phyloP scores from a whole-genome alignment of 2,113 vertebrate species.

The Chloroceryle aenea region DNA sequence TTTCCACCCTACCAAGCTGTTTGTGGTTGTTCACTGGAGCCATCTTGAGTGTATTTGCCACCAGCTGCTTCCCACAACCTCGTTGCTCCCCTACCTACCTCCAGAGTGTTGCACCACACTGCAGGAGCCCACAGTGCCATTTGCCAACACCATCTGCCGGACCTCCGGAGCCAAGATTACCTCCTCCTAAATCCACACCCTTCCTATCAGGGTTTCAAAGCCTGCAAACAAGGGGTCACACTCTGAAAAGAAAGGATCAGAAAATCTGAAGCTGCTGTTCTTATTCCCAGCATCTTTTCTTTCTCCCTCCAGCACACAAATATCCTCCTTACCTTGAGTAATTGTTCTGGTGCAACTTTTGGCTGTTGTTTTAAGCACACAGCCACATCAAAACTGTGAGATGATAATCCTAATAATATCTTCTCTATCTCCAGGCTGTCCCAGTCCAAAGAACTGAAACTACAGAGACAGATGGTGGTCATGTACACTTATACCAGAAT shows the following conservation, averaged over 20 bases:
- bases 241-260: not conserved
- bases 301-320: not conserved
- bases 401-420: not conserved
- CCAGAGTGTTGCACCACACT: conserved; percentile 13
- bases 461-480: not conserved
- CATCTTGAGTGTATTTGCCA: conserved; percentile 15
- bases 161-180: conserved; percentile 19
- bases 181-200: conserved; percentile 23
- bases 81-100: conserved; percentile 12
- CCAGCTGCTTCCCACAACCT: conserved; percentile 34
- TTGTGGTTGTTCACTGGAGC: conserved; percentile 4
- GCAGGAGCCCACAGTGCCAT: conserved; percentile 41
- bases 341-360: not conserved
- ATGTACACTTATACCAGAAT: not conserved
- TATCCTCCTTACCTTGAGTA: not conserved
- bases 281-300: not conserved
- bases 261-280: not conserved
- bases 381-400: not conserved
- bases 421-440: not conserved
- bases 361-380: not conserved
- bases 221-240: conserved; percentile 9
- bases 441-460: not conserved
- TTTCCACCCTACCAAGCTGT: conserved; percentile 1
- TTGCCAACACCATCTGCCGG: conserved; percentile 42
- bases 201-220: conserved; percentile 25